These are phyloP conservation scores for Lasioglossum morio DNA, from an alignment of 2,888 invertebrate genomes.

Conservation along the genomic window DNA sequence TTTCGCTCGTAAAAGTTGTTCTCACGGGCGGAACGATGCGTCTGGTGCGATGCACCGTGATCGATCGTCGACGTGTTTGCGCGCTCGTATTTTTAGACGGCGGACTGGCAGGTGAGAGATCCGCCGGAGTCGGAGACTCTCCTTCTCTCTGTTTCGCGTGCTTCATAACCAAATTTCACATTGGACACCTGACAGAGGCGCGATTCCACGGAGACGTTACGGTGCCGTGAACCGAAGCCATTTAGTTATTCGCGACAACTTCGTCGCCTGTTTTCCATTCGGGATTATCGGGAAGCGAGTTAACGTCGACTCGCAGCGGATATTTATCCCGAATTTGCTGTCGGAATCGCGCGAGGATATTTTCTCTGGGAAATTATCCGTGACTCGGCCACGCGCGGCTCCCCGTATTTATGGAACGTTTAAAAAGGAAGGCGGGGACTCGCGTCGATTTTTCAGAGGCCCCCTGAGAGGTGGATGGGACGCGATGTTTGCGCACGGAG, in stretches of 20 bases:
- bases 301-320: background rate
- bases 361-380: slow-evolving; percentile 18
- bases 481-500: slow-evolving; percentile 34
- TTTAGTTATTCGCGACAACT: slow-evolving; percentile 59
- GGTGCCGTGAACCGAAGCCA: slow-evolving; percentile 24
- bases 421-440: background rate
- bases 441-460: slow-evolving; percentile 7
- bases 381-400: background rate
- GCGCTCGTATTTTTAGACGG: slow-evolving; percentile 66
- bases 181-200: slow-evolving; percentile 58
- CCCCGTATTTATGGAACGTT: slow-evolving; percentile 14
- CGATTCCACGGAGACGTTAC: slow-evolving; percentile 43
- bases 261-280: slow-evolving; percentile 28
- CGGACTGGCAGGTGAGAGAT: slow-evolving; percentile 66
- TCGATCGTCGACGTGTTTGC: slow-evolving; percentile 55
- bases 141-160: slow-evolving; percentile 33
- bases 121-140: slow-evolving; percentile 49
- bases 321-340: slow-evolving; percentile 19
- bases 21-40: slow-evolving; percentile 13
- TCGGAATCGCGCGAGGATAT: background rate
- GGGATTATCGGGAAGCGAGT: slow-evolving; percentile 28
- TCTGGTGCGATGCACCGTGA: slow-evolving; percentile 52
- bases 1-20: slow-evolving; percentile 33
- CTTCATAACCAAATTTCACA: slow-evolving; percentile 57
- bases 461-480: background rate